Percentiles rank a stretch among this genome's conserved stretches.
Conservation (phyloP, 2,888 invertebrate genomes). For the Cantharis nigra region DNA sequence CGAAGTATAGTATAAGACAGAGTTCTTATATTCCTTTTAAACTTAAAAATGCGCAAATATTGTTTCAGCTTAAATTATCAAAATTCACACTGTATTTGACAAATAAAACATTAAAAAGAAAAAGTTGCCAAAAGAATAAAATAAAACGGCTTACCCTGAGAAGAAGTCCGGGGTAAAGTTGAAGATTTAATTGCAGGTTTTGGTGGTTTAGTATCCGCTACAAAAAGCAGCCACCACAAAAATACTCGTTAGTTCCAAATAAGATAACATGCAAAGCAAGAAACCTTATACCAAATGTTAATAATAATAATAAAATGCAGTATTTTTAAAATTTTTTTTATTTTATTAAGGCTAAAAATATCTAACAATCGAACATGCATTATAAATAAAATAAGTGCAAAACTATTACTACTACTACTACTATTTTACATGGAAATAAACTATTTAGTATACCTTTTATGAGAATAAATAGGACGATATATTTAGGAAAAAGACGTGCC, state of each 20-base stretch:
- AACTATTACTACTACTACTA: background rate
- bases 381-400: background rate
- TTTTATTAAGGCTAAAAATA: background rate
- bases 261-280: constrained; percentile 18
- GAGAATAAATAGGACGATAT: background rate
- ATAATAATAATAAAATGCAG: background rate
- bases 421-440: background rate
- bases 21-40: background rate
- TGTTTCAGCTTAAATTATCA: background rate
- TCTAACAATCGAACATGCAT: background rate
- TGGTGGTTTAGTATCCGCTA: constrained; percentile 92
- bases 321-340: background rate
- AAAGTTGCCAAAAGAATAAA: background rate
- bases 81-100: background rate
- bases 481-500: background rate
- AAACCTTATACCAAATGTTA: background rate
- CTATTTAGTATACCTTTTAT: background rate
- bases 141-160: constrained; percentile 76
- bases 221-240: constrained; percentile 50
- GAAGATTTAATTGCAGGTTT: constrained; percentile 97
- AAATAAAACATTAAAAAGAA: background rate
- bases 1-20: too few relatives aligned
- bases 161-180: constrained; percentile 90
- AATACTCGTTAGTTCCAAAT: constrained; percentile 44
- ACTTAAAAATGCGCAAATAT: background rate